Evolutionary conservation across 53 echinoderm and acorn worm genomes (phyloP), one percentile per base, ranked within the genome.

Genomic region (Apostichopus leukothele): DNA sequence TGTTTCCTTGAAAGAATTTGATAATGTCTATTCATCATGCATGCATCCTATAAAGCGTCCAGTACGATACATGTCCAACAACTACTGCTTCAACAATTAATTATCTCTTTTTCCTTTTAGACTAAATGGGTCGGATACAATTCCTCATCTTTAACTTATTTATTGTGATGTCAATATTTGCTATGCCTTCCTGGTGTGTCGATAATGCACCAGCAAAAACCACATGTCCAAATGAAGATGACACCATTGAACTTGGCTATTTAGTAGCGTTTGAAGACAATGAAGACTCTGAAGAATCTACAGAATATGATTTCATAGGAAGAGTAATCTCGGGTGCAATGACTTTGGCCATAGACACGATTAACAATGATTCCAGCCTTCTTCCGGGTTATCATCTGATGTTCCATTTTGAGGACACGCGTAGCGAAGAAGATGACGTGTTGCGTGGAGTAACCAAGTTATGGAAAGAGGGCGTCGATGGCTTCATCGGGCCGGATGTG

Each of bases 401-500:
- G 6, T 96, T 92, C 53, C 80, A 88, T 16, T 91, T 74, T 76
- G 78, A 25, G 74, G 87, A 98, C 71, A 94, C 96, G 0, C 75
- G 73, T 9, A 92, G 94, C 1, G 76, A 74, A 11, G 96, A 98
- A 66, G 84, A 91, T 6, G 94, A 90, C 3, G 90, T 92, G 9
- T 84, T 98, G 50, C 18, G 81, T 10, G 89, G 90, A 7, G 84
- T 98, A 19, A 92, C 95, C 12, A 67, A 87, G 5, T 93, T 93
- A 78, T 98, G 99, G 99, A 51, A 52, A 71, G 89, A 92, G 14
- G 93, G 91, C 5, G 92, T 94, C 16, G 92, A 86, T 12, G 99
- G 92, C 5, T 98, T 98, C 55, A 93, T 98, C 53, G 99, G 99
- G 52, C 99, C 96, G 16, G 95, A 89, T 51, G 76, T 86, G 52